Conservation (phyloP, 2,113 vertebrate species). For the Cygnus buccinator region DNA sequence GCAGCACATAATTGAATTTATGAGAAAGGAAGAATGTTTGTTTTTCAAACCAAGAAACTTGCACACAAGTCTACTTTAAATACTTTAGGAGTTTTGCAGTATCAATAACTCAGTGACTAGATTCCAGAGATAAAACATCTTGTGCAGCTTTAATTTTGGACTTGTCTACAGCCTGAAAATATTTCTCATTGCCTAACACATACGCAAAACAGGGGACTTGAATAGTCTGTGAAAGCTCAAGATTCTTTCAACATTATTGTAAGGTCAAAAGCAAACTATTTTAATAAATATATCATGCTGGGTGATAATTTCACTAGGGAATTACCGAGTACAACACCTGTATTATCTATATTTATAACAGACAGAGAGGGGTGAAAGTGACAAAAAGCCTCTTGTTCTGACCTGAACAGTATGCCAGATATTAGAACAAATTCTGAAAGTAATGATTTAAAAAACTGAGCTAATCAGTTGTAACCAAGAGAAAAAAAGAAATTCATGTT, state of each 20-base stretch:
- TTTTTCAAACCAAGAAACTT: not conserved
- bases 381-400: not conserved
- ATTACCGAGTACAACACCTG: not conserved
- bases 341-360: not conserved
- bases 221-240: not conserved
- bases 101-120: not conserved
- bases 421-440: not conserved
- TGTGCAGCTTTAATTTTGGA: not conserved
- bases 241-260: not conserved
- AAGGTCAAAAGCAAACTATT: not conserved
- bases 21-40: not conserved
- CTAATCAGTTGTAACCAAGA: not conserved
- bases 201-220: not conserved
- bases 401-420: not conserved
- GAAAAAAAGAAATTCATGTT: not conserved
- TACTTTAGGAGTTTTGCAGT: not conserved
- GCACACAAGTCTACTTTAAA: not conserved
- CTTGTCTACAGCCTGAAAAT: not conserved
- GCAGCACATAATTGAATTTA: not conserved
- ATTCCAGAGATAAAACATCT: not conserved
- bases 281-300: not conserved
- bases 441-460: not conserved
- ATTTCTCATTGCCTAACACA: not conserved
- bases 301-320: not conserved
- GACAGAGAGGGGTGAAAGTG: not conserved